Base-by-base conservation (phyloP, 2,888 invertebrate genomes). In the Chromoteleia sp. region DNA sequence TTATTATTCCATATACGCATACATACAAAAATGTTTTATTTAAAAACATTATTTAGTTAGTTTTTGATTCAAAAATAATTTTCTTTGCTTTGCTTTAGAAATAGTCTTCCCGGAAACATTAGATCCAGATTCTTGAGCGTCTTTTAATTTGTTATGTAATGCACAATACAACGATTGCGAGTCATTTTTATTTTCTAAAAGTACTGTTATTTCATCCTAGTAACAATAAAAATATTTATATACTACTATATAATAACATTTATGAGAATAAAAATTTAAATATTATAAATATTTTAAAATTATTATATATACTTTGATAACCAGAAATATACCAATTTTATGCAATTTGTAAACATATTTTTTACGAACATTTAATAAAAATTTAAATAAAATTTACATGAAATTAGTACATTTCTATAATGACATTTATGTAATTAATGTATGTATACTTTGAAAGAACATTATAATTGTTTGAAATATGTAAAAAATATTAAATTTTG, bases 141-240 rank as follows among this genome's bases (percentile, higher is more conserved):
- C 93, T 85, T 93, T 92, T 73, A 94, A 93, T 86, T 94, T 93
- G 17, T 94, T 93, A 87, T 97, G 97, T 43, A 97, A 89, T 83
- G 95, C 95, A 61, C 94, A 94, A 91, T 95, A 94, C 12, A 97
- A 92, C 68, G 94, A 92, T 84, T 94, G 94, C 0, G 95, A 95
- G 90, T 96, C 95, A 76, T 91, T 93, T 86, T 94, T 93, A 88
- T 96, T 97, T 84, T 95, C 96, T 71, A 98, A 89, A 50, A 98
- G 92, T 81, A 94, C 93, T 43, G 92, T 91, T 79, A 98, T 89
- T 89, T 97, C 94, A 67, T 95, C 94, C 94, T 96, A 89, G 52
- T 3, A 75, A 71, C 77, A 45, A 50, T n/a, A 39, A 3, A 39
- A 39, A 39, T 14, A n/a, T 2, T 8, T 39, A 12, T 39, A 14